Conservation (phyloP, 2,797 vertebrate species). For the Diglossa cyanea region DNA sequence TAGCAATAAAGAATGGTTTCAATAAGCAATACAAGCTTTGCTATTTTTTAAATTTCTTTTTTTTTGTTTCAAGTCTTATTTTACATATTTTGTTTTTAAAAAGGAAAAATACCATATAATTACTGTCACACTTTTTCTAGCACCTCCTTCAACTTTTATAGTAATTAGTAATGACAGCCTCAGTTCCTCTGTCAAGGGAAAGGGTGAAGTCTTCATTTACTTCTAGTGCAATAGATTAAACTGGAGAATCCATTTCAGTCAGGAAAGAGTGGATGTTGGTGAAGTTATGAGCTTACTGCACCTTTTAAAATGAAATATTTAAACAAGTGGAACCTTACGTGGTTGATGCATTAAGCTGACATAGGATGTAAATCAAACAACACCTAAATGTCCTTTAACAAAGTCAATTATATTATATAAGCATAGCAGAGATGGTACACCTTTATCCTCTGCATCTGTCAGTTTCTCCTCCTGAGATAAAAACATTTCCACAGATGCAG, state of each 20-base stretch:
- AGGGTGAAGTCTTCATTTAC: conserved; percentile 38
- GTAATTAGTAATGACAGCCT: conserved; percentile 6
- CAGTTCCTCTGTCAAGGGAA: conserved; percentile 5
- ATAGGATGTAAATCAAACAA: conserved; percentile 66
- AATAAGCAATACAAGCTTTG: background rate
- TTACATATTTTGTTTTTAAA: background rate
- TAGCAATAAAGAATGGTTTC: background rate
- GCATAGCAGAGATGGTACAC: conserved; percentile 9
- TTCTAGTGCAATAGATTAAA: conserved; percentile 15
- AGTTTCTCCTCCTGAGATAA: conserved; percentile 29
- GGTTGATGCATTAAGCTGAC: conserved; percentile 64
- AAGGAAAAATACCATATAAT: background rate
- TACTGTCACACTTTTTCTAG: background rate
- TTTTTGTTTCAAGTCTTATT: background rate
- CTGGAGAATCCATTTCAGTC: conserved; percentile 46
- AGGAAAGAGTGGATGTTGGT: conserved; percentile 32
- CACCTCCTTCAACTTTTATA: background rate
- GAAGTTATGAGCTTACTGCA: conserved; percentile 48
- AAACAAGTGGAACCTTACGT: conserved; percentile 58
- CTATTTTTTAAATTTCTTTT: background rate
- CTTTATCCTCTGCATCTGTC: conserved; percentile 32
- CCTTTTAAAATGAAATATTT: conserved; percentile 74
- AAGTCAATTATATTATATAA: conserved; percentile 74
- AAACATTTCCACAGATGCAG: conserved; percentile 36
- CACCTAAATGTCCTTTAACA: conserved; percentile 73